phyloP scores from a whole-genome alignment of 2,888 invertebrate species.

The Ophion slaviceki region DNA sequence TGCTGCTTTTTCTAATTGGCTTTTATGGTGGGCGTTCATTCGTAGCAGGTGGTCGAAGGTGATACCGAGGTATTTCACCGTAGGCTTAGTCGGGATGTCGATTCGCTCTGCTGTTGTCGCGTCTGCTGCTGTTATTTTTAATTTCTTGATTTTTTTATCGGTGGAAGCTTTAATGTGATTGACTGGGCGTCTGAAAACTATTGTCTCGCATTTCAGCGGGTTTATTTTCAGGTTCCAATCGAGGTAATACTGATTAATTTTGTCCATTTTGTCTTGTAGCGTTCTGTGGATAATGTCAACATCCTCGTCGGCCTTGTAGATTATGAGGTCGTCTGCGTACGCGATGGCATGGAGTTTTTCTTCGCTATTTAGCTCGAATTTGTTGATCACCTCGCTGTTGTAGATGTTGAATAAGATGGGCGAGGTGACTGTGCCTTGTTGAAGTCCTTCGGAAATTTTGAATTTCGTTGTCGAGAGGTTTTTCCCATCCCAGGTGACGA shows the following conservation, averaged over 20 bases:
- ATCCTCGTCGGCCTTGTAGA: neutral
- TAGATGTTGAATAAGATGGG: constrained; percentile 63
- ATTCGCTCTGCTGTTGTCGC: neutral
- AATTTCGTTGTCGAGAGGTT: neutral
- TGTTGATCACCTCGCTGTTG: constrained; percentile 54
- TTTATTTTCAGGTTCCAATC: constrained; percentile 58
- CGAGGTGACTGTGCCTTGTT: constrained; percentile 14
- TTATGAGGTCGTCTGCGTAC: neutral
- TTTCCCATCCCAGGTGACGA: constrained; percentile 6
- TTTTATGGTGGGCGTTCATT: too few species aligned
- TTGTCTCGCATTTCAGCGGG: constrained; percentile 54
- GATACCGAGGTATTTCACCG: neutral
- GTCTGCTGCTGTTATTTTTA: neutral
- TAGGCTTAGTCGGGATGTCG: neutral
- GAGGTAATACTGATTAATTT: constrained; percentile 40
- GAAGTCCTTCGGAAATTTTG: constrained; percentile 1
- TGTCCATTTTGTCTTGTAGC: constrained; percentile 35
- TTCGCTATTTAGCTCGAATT: neutral
- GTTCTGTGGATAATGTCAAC: neutral
- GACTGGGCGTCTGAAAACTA: constrained; percentile 44
- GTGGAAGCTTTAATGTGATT: too few species aligned
- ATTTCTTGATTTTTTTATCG: too few species aligned
- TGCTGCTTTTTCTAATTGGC: too few species aligned
- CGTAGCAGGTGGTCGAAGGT: too few species aligned
- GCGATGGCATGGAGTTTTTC: neutral